phyloP scores from a whole-genome alignment of 2,797 vertebrate genomes.

The Cuniculus paca region DNA sequence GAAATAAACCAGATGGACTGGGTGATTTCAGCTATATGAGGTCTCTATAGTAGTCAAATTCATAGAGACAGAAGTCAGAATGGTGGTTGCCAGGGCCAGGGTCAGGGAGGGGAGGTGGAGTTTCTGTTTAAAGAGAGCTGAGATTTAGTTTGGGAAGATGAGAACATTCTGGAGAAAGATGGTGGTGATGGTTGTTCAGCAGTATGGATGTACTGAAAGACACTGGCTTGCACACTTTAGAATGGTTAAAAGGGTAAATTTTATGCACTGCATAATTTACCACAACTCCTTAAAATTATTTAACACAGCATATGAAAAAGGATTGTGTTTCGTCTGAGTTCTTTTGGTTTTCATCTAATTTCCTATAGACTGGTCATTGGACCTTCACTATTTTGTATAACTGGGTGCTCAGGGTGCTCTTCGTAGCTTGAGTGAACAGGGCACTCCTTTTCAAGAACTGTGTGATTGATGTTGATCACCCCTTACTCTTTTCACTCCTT shows the following conservation, averaged over 20 bases:
- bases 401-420: not conserved
- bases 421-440: not conserved
- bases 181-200: too few species aligned
- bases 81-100: not conserved
- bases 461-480: not conserved
- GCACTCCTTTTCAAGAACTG: not conserved
- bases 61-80: not conserved
- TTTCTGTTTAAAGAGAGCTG: not conserved
- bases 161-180: not conserved
- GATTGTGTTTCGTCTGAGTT: not conserved
- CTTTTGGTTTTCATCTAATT: constrained; percentile 31
- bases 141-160: not conserved
- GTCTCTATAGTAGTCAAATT: not conserved
- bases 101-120: not conserved
- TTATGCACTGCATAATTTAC: not conserved
- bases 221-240: not conserved
- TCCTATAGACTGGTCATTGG: not conserved
- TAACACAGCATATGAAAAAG: not conserved
- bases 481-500: not conserved
- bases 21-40: too few species aligned
- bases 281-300: not conserved
- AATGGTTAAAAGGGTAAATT: not conserved
- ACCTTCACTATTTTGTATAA: not conserved
- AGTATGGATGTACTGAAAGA: not conserved
- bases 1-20: not conserved